These are phyloP conservation scores for Haemorhous mexicanus DNA, from an alignment of 2,113 vertebrate genomes.

Conservation along the genomic window DNA sequence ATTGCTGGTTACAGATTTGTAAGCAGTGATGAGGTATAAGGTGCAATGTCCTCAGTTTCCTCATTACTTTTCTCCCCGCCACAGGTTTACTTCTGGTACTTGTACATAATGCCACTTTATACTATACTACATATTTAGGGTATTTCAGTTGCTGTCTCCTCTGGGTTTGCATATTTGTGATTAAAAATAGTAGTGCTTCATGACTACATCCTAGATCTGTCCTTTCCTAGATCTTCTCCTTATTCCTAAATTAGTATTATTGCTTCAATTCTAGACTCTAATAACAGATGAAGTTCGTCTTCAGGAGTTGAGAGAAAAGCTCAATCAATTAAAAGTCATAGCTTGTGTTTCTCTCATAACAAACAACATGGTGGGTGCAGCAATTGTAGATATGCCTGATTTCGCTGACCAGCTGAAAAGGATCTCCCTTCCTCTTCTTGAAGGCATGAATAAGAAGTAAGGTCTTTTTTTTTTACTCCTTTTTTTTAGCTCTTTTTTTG, in stretches of 20 bases:
- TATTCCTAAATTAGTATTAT: neutral
- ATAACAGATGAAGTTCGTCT: constrained; percentile 87
- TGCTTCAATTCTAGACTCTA: constrained; percentile 79
- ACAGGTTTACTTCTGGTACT: neutral
- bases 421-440: constrained; percentile 83
- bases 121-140: neutral
- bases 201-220: neutral
- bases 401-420: constrained; percentile 83
- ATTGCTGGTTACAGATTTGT: neutral
- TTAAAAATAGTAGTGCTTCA: neutral
- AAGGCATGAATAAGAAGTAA: constrained; percentile 88
- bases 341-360: constrained; percentile 87
- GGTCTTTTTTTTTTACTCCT: constrained; percentile 36
- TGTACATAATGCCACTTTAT: neutral
- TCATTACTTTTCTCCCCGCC: neutral
- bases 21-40: neutral
- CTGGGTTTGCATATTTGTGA: neutral
- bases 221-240: neutral
- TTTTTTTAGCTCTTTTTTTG: neutral
- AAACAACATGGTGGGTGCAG: constrained; percentile 80
- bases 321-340: constrained; percentile 80
- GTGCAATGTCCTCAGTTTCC: neutral
- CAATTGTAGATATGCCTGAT: constrained; percentile 77
- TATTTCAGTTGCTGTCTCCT: neutral
- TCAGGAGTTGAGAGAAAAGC: constrained; percentile 81